These are phyloP conservation scores for Ictalurus punctatus DNA, from an alignment of 2,113 vertebrate genomes.

Conservation along the genomic window DNA sequence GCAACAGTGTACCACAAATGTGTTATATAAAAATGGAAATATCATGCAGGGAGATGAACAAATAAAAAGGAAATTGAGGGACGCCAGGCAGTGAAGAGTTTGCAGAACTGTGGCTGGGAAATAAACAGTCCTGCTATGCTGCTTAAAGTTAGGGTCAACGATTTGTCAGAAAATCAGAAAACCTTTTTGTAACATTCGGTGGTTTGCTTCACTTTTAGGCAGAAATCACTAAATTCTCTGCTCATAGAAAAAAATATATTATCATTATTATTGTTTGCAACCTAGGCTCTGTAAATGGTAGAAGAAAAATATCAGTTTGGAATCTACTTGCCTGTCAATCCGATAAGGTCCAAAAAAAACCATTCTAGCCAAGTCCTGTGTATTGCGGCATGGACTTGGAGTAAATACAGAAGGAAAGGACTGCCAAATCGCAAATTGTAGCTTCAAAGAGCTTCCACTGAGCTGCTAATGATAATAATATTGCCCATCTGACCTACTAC, in stretches of 20 bases:
- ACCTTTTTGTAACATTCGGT: not conserved
- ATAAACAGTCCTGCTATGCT: not conserved
- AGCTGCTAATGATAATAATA: not conserved
- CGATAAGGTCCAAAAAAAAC: not conserved
- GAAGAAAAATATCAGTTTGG: not conserved
- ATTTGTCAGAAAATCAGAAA: not conserved
- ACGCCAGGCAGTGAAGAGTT: not conserved
- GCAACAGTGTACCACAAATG: not conserved
- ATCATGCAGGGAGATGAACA: not conserved
- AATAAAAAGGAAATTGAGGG: not conserved
- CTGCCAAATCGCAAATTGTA: not conserved
- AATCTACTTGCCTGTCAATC: no score
- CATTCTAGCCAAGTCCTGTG: not conserved
- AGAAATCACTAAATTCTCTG: no score
- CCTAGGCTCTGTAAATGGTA: not conserved
- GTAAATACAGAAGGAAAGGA: not conserved
- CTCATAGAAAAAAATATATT: not conserved
- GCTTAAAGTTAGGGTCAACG: not conserved
- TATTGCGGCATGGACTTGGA: not conserved
- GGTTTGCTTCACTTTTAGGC: not conserved
- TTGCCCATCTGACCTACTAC: not conserved
- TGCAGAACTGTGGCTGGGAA: not conserved
- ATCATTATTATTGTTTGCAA: no score
- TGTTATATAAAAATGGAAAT: constrained; percentile 23
- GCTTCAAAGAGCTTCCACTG: not conserved